Base-by-base conservation (phyloP, 2,888 invertebrate genomes). In the Nemoura dubitans region DNA sequence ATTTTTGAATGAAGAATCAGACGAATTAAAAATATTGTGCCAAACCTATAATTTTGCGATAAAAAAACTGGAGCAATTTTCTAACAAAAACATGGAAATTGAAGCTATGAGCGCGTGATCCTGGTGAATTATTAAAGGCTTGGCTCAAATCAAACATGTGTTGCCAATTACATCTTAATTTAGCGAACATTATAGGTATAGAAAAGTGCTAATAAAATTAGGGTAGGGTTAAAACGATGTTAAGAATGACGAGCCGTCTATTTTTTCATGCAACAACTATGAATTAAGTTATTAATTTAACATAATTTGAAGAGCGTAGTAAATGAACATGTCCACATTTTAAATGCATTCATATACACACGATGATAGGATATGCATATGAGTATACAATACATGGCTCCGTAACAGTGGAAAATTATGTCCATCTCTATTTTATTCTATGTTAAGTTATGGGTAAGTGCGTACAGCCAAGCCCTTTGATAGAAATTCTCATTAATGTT, bases 271-370 rank as follows among this genome's bases (percentile, higher is more conserved):
- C 27, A 81, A 81, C 29, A 30, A 27, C n/a, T 81, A 29, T 81
- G 29, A 81, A 81, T 81, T 81, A 81, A 81, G 81, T 81, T 30
- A 81, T 81, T 81, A 81, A 29, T 81, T 81, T 81, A 21, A n/a
- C 81, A 81, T 81, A 30, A 81, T 81, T 81, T 81, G 30, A 81
- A 81, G 59, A 59, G 21, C 59, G 14, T 59, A 59, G 14, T 59
- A 59, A 59, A 59, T 59, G 59, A 59, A 21, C 59, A 59, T 59
- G 10, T 59, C 14, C 59, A 16, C 59, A 7, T 7, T 59, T 59
- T 59, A 10, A 59, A 21, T 59, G 59, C 59, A 59, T 59, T 21
- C 59, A 21, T 16, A 59, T 59, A 21, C 14, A 36, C 36, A 36
- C 36, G 36, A 36, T 10, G 59, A 16, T 59, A 59, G 10, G 36